These are phyloP conservation scores for Diglossa cyanea DNA, from an alignment of 2,797 vertebrate genomes.

Conservation along the genomic window DNA sequence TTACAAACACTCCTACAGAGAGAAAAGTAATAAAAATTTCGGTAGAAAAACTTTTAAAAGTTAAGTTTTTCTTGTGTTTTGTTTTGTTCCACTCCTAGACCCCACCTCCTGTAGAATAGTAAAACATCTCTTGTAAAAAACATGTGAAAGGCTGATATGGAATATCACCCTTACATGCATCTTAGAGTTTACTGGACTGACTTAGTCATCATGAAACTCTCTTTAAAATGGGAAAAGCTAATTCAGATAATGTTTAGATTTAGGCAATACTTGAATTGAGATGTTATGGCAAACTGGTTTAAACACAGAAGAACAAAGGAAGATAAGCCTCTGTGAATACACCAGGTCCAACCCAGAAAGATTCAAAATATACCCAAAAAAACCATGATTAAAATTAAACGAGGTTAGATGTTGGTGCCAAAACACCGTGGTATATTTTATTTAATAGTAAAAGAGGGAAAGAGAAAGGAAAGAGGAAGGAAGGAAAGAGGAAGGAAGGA, in stretches of 20 bases:
- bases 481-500: too few relatives aligned
- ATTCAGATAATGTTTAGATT: neutral
- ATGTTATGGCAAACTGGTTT: rapidly evolving
- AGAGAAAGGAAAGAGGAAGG: too few relatives aligned
- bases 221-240: neutral
- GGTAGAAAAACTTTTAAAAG: neutral
- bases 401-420: neutral
- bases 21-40: neutral
- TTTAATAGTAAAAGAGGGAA: neutral
- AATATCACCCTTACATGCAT: neutral
- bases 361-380: rapidly evolving
- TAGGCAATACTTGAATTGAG: neutral
- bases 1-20: neutral
- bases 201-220: neutral
- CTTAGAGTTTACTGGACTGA: neutral
- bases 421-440: neutral
- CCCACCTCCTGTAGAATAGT: rapidly evolving
- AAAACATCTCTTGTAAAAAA: neutral
- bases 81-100: neutral
- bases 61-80: rapidly evolving
- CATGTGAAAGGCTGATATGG: neutral
- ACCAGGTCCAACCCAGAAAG: neutral
- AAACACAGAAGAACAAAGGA: neutral
- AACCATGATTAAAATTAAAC: rapidly evolving
- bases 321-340: neutral